phyloP scores from a whole-genome alignment of 2,797 vertebrate species.

The Heteromormyrus szaboi region DNA sequence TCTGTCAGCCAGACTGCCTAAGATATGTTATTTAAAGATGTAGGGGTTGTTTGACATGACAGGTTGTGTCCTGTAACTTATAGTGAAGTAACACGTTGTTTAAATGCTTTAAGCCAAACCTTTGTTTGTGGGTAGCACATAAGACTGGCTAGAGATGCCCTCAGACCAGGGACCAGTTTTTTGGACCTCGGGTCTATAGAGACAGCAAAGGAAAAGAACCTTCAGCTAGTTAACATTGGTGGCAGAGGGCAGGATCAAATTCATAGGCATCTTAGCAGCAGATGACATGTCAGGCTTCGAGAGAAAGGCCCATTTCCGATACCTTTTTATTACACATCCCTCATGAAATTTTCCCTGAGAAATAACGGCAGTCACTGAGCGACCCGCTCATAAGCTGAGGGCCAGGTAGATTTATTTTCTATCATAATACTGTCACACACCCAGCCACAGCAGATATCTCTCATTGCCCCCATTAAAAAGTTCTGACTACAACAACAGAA shows the following conservation, averaged over 20 bases:
- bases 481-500: not conserved
- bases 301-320: not conserved
- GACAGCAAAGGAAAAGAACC: not conserved
- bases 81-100: not conserved
- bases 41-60: not conserved
- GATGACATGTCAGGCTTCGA: not conserved
- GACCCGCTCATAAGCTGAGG: not conserved
- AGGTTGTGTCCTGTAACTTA: not conserved
- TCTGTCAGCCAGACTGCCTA: not conserved
- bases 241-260: not conserved
- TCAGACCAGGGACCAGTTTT: not conserved
- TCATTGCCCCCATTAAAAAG: slow-evolving; percentile 1
- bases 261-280: not conserved
- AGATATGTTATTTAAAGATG: not conserved
- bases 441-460: not conserved
- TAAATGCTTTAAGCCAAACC: not conserved
- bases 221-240: not conserved
- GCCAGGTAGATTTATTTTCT: slow-evolving; percentile 1
- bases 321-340: not conserved
- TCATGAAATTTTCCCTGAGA: not conserved
- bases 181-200: not conserved
- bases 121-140: not conserved
- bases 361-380: not conserved
- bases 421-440: not conserved
- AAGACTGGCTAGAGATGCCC: not conserved